Percentiles rank a stretch among this genome's conserved stretches.
Conservation (phyloP, 2,797 vertebrate species). For the Microchirus variegatus region DNA sequence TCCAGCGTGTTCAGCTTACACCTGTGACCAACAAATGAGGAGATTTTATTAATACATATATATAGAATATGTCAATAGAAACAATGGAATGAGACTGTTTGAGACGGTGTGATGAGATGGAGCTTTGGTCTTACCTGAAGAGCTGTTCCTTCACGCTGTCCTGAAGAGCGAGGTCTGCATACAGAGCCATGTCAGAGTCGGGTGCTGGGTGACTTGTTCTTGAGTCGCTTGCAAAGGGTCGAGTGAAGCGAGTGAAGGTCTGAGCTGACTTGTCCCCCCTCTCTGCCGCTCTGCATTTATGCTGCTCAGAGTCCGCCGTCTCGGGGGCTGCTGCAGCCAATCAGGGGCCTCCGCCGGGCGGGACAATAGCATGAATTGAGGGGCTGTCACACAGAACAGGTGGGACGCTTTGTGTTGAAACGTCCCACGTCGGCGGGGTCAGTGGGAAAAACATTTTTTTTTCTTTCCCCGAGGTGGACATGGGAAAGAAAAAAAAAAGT, state of each 20-base stretch:
- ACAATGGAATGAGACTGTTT: background rate
- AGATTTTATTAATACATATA: background rate
- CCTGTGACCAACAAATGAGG: slow-evolving; percentile 49
- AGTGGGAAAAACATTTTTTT: slow-evolving; percentile 75
- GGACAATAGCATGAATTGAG: slow-evolving; percentile 73
- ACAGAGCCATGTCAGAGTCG: slow-evolving; percentile 64
- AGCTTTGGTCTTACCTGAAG: slow-evolving; percentile 61
- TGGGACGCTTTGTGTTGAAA: slow-evolving; percentile 68
- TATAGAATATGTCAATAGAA: background rate
- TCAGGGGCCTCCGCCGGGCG: slow-evolving; percentile 45
- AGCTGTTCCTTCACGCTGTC: slow-evolving; percentile 76
- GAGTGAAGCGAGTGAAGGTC: slow-evolving; percentile 9
- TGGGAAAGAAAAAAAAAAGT: slow-evolving; percentile 26
- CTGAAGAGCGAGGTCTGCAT: slow-evolving; percentile 72
- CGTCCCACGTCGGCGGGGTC: slow-evolving; percentile 65
- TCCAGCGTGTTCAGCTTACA: slow-evolving; percentile 79
- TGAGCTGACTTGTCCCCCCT: slow-evolving; percentile 30
- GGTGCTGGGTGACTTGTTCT: background rate
- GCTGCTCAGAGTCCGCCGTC: slow-evolving; percentile 3
- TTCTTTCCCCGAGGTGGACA: slow-evolving; percentile 57
- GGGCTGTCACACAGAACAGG: slow-evolving; percentile 74
- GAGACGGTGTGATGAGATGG: too few relatives aligned
- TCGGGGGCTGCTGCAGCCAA: slow-evolving; percentile 64
- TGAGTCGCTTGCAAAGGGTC: slow-evolving; percentile 6
- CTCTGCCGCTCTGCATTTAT: slow-evolving; percentile 67